Conservation (phyloP, 2,797 vertebrate species). For the Aulostomus chinensis region DNA sequence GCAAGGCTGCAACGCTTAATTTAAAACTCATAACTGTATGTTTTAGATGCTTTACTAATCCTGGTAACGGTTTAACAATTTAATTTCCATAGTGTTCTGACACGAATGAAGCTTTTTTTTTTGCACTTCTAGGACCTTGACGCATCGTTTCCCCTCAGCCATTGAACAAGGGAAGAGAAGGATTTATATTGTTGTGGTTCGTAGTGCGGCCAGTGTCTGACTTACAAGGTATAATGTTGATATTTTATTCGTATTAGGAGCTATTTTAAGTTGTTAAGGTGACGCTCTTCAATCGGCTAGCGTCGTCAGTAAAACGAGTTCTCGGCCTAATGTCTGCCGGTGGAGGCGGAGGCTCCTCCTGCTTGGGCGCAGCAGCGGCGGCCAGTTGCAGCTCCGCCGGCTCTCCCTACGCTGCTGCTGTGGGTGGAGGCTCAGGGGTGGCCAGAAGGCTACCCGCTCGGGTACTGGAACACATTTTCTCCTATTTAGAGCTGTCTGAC, state of each 20-base stretch:
- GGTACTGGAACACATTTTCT: conserved; percentile 93
- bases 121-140: conserved; percentile 69
- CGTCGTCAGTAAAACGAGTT: conserved; percentile 37
- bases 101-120: too few species aligned
- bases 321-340: conserved; percentile 75
- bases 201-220: conserved; percentile 15
- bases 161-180: conserved; percentile 55
- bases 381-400: conserved; percentile 75
- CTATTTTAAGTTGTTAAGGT: conserved; percentile 24
- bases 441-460: conserved; percentile 89
- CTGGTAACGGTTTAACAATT: accelerated
- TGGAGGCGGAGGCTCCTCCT: conserved; percentile 75
- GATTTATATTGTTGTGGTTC: conserved; percentile 56
- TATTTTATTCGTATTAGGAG: conserved; percentile 19
- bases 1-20: accelerated
- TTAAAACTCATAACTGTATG: too few species aligned
- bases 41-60: too few species aligned
- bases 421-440: conserved; percentile 64
- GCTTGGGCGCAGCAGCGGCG: conserved; percentile 74
- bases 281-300: conserved; percentile 26
- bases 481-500: conserved; percentile 91
- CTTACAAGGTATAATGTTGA: conserved; percentile 38
- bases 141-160: conserved; percentile 73
- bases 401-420: conserved; percentile 60
- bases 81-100: accelerated